These are phyloP conservation scores for Lagopus muta DNA, from an alignment of 2,113 vertebrate genomes.

Conservation along the genomic window DNA sequence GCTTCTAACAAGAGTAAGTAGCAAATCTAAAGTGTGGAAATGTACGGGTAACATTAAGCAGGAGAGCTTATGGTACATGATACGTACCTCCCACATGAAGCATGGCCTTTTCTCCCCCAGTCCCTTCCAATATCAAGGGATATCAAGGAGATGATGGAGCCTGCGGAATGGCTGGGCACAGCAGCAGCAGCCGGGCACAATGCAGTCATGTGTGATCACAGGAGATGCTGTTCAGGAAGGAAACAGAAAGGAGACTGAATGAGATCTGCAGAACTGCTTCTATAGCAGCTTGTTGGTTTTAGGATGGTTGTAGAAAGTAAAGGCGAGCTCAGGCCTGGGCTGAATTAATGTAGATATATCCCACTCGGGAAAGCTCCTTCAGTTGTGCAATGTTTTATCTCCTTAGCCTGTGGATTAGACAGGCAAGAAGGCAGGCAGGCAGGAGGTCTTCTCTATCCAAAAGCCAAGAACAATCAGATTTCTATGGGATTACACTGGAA, in stretches of 20 bases:
- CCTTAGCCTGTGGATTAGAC: not conserved
- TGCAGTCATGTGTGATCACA: not conserved
- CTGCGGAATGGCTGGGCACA: not conserved
- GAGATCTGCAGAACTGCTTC: not conserved
- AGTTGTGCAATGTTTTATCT: not conserved
- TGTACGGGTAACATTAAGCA: not conserved
- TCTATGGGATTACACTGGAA: not conserved
- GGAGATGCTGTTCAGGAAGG: not conserved
- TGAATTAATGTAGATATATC: not conserved
- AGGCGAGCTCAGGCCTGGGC: not conserved
- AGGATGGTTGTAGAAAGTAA: not conserved
- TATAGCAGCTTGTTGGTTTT: not conserved
- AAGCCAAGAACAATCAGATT: not conserved
- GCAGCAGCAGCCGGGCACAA: not conserved
- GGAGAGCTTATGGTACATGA: not conserved
- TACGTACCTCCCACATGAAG: accelerated
- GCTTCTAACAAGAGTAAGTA: not conserved
- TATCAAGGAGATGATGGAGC: accelerated
- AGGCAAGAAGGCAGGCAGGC: not conserved
- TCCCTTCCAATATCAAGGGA: not conserved
- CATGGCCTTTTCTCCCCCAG: not conserved
- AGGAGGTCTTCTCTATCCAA: not conserved
- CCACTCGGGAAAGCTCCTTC: not conserved
- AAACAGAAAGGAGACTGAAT: not conserved
- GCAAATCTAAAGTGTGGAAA: not conserved